Percentiles rank a stretch among this genome's conserved stretches.
phyloP scores from a whole-genome alignment of 53 echinoderm and acorn worm genomes.

The Luidia sarsii region DNA sequence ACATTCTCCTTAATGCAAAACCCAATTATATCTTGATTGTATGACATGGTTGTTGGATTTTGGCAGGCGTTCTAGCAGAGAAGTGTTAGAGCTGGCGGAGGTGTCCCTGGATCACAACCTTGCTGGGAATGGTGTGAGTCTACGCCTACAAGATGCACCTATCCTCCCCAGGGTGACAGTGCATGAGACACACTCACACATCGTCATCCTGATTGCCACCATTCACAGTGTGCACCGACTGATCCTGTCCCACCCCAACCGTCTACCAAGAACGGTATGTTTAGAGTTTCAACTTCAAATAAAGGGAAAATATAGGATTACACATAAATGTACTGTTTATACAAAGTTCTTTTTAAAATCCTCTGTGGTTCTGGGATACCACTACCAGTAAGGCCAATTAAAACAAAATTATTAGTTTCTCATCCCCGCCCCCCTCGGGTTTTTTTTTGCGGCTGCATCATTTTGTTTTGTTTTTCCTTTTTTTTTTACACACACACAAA shows the following conservation, averaged over 20 bases:
- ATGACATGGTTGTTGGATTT: too few species aligned
- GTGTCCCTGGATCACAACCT: constrained; percentile 85
- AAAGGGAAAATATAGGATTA: too few species aligned
- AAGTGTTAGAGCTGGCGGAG: constrained; percentile 82
- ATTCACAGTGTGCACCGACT: constrained; percentile 83
- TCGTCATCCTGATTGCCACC: constrained; percentile 87
- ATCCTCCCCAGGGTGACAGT: constrained; percentile 79
- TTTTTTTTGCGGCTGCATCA: too few species aligned
- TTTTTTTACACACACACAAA: too few species aligned
- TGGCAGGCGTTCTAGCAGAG: constrained; percentile 77
- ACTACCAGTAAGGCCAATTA: too few species aligned
- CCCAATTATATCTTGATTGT: not conserved
- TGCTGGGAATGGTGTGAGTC: constrained; percentile 78
- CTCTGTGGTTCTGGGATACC: too few species aligned
- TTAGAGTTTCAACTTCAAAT: too few species aligned
- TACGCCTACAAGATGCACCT: constrained; percentile 83
- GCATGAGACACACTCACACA: constrained; percentile 87
- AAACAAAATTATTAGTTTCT: too few species aligned
- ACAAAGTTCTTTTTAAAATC: too few species aligned
- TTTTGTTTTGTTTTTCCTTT: too few species aligned
- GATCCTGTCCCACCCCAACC: constrained; percentile 85
- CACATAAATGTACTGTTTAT: too few species aligned
- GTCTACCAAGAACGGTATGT: constrained; percentile 75
- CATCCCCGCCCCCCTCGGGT: too few species aligned
- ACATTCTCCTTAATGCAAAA: not conserved